Base-by-base conservation (phyloP, 2,113 vertebrate species). In the Chaenogobius annularis region DNA sequence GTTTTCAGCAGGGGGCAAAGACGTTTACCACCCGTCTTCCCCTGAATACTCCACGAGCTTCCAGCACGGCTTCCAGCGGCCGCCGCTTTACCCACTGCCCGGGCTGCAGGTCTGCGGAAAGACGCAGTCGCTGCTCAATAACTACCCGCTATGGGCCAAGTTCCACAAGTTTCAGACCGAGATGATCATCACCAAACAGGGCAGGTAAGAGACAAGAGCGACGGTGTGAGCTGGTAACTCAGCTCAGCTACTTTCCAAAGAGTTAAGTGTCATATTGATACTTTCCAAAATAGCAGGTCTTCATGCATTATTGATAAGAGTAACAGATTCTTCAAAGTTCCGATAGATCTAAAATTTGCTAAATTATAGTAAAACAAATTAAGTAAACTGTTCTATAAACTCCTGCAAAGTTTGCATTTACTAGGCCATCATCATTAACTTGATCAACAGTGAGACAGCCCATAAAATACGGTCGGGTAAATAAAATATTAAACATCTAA, bases 171-270 rank as follows among this genome's bases (percentile, higher is more conserved):
- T 96, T 87, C 96, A 98, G 72, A 99, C 96, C 10, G 97, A 98
- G 90, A 98, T 98, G 96, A 98, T 98, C 85, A 98, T 98, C 89
- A 99, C 97, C 87, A 99, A 99, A 65, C 97, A 98, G 92, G 97
- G 97, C 31, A 94, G 96, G 96, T 99, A 80, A 96, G 97, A 12
- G 43, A 15, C n/a, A 44, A 1, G 14, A n/a, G 20, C 5, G 5
- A 22, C 17, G 35, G 14, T 48, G 14, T 15, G 19, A 54, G 0
- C 26, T 31, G 26, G 3, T 26, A 58, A 19, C 8, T 58, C 22
- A 14, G 3, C 11, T 23, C 55, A 23, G 20, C 10, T 8, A 7
- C n/a, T 22, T 56, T 56, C 10, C 54, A 22, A 56, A 56, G 5
- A 7, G 12, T 13, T 26, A 26, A n/a, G 48, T 52, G 47, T 40